Evolutionary conservation across 2,113 vertebrate genomes (phyloP), one percentile per base, ranked within the genome.

Genomic region (Lepisosteus osseus): DNA sequence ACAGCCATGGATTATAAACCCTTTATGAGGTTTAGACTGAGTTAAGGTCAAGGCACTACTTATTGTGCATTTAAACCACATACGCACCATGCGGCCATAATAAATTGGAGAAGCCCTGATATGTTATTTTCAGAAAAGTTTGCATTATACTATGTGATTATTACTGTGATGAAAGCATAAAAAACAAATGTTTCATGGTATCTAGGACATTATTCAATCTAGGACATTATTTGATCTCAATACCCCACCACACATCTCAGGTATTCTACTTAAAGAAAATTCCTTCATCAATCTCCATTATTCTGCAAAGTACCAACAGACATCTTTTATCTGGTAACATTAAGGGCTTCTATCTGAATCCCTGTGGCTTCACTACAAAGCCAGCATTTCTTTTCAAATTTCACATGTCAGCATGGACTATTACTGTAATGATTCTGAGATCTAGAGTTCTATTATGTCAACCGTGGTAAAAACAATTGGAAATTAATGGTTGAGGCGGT

Each of bases 281-380:
- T 15, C 66, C 63, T 78, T 76, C 76, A 83, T 80, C 77, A 78
- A 80, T 81, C 78, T 80, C 73, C 69, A 74, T 84, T 77, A 81
- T 13, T 13, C n/a, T n/a, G 57, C 57, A 59, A 59, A 59, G 57
- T 59, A 59, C 14, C 57, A 59, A 59, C 14, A 62, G 55, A 3
- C 41, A 65, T 13, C 43, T 42, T 43, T 69, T 64, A 71, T 65
- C 72, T 6, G 41, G 44, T 40, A 40, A 55, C 68, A 76, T 76
- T 42, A 68, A n/a, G 61, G 70, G 74, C 57, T 59, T 15, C 4
- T 1, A 13, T 2, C 57, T 59, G 11, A 15, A 63, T 65, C 44
- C 68, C 69, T 59, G 62, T 63, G 61, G 71, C 77, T 75, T 59
- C 12, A 59, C 57, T n/a, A 59, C 57, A 59, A 59, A 59, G 57